Percentiles rank a stretch among this genome's conserved stretches.
phyloP scores from a whole-genome alignment of 2,113 vertebrate genomes.

The Gracilinanus agilis region DNA sequence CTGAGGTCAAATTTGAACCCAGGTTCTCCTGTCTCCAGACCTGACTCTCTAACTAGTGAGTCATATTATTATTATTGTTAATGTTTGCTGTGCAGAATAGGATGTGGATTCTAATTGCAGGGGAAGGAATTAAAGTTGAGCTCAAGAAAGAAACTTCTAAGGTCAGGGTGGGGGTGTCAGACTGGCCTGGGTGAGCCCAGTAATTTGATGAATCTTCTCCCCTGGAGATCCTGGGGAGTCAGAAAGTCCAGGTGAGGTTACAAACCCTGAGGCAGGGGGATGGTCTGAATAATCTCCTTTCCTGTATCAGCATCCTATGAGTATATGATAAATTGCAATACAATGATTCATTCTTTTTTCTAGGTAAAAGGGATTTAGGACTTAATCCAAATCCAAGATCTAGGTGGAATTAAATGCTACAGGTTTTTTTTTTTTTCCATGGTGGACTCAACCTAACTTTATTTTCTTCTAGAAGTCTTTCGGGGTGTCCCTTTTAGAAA shows the following conservation, averaged over 20 bases:
- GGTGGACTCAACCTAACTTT: background rate
- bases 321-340: constrained; percentile 6
- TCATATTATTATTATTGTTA: background rate
- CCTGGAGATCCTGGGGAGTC: background rate
- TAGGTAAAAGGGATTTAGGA: constrained; percentile 21
- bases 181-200: constrained; percentile 21
- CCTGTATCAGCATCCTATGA: background rate
- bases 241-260: background rate
- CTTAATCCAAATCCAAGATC: constrained; percentile 14
- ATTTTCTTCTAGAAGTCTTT: constrained; percentile 34
- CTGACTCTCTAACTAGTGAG: no score
- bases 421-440: background rate
- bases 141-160: background rate
- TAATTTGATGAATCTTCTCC: constrained; percentile 13
- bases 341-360: constrained; percentile 52
- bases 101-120: background rate
- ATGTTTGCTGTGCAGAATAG: background rate
- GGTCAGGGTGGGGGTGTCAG: background rate
- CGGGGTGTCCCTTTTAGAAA: background rate
- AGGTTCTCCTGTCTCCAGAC: no score
- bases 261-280: background rate
- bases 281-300: background rate
- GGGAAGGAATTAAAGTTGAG: background rate
- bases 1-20: no score
- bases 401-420: constrained; percentile 11